Percentiles rank a stretch among this genome's conserved stretches.
Evolutionary conservation across 2,113 vertebrate genomes (phyloP).

Genomic region (Sander vitreus): DNA sequence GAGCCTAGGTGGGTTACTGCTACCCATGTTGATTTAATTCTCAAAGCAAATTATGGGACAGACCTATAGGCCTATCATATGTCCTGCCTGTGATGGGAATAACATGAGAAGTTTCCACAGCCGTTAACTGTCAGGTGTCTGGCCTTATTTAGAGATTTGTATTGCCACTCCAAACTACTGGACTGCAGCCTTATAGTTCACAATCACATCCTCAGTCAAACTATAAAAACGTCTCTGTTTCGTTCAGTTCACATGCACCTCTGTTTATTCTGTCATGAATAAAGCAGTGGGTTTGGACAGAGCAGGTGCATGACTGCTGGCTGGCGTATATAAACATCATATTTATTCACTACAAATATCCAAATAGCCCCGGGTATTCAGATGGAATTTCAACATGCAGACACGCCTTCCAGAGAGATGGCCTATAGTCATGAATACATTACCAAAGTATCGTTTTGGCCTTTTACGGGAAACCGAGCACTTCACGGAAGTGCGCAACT

Average conservation of each 20-base stretch:
- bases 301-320: constrained; percentile 50
- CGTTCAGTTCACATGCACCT: background rate
- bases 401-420: background rate
- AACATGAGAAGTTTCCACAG: background rate
- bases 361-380: constrained; percentile 7
- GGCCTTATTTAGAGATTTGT: background rate
- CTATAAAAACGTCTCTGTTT: background rate
- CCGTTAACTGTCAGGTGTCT: background rate
- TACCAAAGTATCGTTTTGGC: constrained; percentile 17
- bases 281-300: background rate
- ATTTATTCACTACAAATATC: constrained; percentile 47
- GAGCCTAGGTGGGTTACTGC: background rate
- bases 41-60: background rate
- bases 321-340: background rate
- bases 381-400: constrained; percentile 6
- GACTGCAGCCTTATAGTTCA: background rate
- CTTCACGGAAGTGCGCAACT: constrained; percentile 46
- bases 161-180: background rate
- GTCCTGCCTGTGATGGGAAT: background rate
- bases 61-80: background rate
- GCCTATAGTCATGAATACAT: constrained; percentile 13
- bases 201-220: background rate
- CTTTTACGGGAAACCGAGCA: constrained; percentile 47
- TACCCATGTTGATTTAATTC: background rate
- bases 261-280: constrained; percentile 15